These are phyloP conservation scores for Pammene aurita DNA, from an alignment of 2,888 invertebrate genomes.

Conservation along the genomic window DNA sequence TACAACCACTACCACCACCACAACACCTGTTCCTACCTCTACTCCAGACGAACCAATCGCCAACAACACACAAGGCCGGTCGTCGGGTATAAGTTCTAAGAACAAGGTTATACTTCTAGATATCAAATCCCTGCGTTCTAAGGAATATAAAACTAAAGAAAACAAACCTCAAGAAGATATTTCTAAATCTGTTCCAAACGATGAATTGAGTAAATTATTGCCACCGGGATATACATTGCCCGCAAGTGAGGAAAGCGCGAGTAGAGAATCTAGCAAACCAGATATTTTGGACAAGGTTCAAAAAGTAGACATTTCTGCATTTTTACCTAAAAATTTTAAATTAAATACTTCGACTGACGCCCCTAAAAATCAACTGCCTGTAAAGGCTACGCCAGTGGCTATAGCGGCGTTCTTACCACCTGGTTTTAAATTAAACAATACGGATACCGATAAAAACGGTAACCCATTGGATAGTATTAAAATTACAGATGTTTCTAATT, in stretches of 20 bases:
- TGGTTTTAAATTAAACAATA: slow-evolving; percentile 53
- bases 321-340: slow-evolving; percentile 86
- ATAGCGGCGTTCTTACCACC: slow-evolving; percentile 86
- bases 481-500: slow-evolving; percentile 47
- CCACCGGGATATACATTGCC: slow-evolving; percentile 86
- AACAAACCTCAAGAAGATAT: slow-evolving; percentile 69
- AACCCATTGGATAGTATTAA: slow-evolving; percentile 42
- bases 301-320: slow-evolving; percentile 78
- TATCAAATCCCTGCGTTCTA: slow-evolving; percentile 80
- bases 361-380: slow-evolving; percentile 57
- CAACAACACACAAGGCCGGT: slow-evolving; percentile 76
- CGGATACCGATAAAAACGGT: slow-evolving; percentile 44
- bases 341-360: slow-evolving; percentile 65
- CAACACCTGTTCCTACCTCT: slow-evolving; percentile 47
- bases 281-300: slow-evolving; percentile 61
- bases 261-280: slow-evolving; percentile 61
- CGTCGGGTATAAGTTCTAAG: slow-evolving; percentile 82
- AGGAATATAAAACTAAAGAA: slow-evolving; percentile 79
- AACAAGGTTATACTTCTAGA: slow-evolving; percentile 83
- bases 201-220: slow-evolving; percentile 84
- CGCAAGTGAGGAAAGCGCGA: slow-evolving; percentile 58
- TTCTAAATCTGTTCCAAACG: slow-evolving; percentile 77
- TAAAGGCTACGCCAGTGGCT: slow-evolving; percentile 68
- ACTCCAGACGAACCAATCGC: slow-evolving; percentile 57
- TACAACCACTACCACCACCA: slow-evolving; percentile 69